Base-by-base conservation (phyloP, 1,140 invertebrate genomes). In the Tetragonula clypearis region DNA sequence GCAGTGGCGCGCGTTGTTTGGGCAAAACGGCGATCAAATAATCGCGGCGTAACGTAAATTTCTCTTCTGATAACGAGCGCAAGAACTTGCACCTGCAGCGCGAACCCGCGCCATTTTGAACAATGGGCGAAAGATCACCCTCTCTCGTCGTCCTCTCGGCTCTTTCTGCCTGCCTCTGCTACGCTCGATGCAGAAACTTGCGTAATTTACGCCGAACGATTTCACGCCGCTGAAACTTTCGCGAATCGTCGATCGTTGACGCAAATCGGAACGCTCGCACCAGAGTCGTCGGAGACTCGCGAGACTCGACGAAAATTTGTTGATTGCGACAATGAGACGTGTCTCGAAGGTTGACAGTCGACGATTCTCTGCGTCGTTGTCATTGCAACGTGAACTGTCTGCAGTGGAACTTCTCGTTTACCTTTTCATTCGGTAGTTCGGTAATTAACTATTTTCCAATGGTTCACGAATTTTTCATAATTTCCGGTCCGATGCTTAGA, bases 141-240 rank as follows among this genome's bases (percentile, higher is more conserved):
- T 30, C n/a, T 19, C 41, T 23, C 14, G 6, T 26, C 41, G 41
- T 49, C 41, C 41, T 55, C 53, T 15, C 53, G 0, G 49, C 8
- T 1, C 4, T 6, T 68, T 21, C 35, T 71, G 19, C 55, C 17
- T 49, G 41, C 41, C 41, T 49, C 41, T 41, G 4, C 41, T 41
- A 6, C 41, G 41, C 6, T 41, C 8, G 30, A 30, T 30, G 30
- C 41, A 19, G 6, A 12, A 73, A 81, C 35, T 62, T 65, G 23
- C n/a, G 19, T 81, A 73, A 81, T 81, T 81, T 62, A 73, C 14
- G 79, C 53, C 17, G 30, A 60, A 71, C 21, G 66, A 58, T 71
- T n/a, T 68, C 30, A n/a, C 53, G 19, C 30, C 0, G 11, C 8
- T 4, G 17, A 58, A 30, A 71, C 26, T 58, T 71, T 49, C 41